Conservation (phyloP, 2,113 vertebrate genomes). For the Willisornis vidua region DNA sequence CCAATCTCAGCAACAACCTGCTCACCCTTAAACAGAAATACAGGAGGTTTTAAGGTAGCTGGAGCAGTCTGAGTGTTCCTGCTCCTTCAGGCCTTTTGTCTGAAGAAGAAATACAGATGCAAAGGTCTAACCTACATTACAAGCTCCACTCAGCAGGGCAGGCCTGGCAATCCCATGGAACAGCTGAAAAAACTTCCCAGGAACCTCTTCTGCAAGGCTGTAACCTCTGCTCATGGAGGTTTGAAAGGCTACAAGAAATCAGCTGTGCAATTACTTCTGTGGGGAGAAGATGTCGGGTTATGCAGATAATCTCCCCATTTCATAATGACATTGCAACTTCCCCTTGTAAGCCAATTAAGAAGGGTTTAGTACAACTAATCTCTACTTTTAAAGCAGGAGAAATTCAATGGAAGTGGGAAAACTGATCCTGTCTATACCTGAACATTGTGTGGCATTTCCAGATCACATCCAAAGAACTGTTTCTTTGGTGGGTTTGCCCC, state of each 20-base stretch:
- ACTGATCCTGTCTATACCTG: neutral
- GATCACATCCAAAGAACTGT: neutral
- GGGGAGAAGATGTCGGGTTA: neutral
- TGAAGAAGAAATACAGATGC: neutral
- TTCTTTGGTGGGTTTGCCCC: neutral
- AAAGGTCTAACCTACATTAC: neutral
- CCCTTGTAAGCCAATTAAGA: neutral
- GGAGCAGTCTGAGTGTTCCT: neutral
- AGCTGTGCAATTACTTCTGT: neutral
- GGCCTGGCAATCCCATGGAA: neutral
- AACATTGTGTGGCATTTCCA: neutral
- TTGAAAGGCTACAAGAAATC: neutral
- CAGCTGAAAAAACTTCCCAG: neutral
- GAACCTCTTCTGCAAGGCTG: neutral
- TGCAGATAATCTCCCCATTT: neutral
- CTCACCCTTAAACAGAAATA: neutral
- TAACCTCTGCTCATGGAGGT: neutral
- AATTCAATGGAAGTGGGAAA: slow-evolving; percentile 1
- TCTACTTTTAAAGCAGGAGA: neutral
- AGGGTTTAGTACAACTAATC: neutral
- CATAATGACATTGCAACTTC: neutral
- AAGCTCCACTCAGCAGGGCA: neutral
- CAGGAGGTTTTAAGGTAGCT: neutral
- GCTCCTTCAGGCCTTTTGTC: neutral
- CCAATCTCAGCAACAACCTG: neutral